Base-by-base conservation (phyloP, 2,113 vertebrate genomes). In the Peromyscus leucopus region DNA sequence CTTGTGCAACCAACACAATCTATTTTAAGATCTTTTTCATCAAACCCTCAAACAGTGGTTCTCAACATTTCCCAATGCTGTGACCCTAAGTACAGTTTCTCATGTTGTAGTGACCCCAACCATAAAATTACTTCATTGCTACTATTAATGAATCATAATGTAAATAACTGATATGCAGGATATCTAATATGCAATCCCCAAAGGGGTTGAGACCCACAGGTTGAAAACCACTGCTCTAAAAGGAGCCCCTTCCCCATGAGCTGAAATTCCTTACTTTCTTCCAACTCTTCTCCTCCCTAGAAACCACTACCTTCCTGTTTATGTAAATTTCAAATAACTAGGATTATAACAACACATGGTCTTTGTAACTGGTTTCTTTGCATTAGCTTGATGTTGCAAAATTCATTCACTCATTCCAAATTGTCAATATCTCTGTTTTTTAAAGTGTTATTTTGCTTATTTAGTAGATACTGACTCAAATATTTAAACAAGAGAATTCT, bases 371-470 rank as follows among this genome's bases (percentile, higher is more conserved):
- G 76, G 21, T 28, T 94, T 90, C 74, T 94, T 96, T 95, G 57
- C 39, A 11, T 97, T 86, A 85, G 69, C 84, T 96, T 39, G 71
- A 86, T 89, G n/a, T 96, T 93, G 94, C 84, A 94, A 89, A n/a
- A 21, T 92, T 84, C 39, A 63, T 71, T 22, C 74, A 88, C 90
- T 69, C 57, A 39, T 91, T 24, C 71, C 94, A 76, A 21, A 36
- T 16, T 93, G 84, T 85, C 91, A 65, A 92, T 94, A 22, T 84
- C 88, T 92, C n/a, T 80, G 22, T 15, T 86, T 85, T 96, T 91
- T 92, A 89, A 92, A 91, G 59, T 94, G 55, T 51, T 33, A 80
- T 82, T 96, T 96, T 94, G 71, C 33, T 76, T 95, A 88, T 88
- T 96, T 95, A 95, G 55, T 72, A 90, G 57, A 93, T 42, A 80